phyloP scores from a whole-genome alignment of 23 tunicate genomes.

The Styela plicata region DNA sequence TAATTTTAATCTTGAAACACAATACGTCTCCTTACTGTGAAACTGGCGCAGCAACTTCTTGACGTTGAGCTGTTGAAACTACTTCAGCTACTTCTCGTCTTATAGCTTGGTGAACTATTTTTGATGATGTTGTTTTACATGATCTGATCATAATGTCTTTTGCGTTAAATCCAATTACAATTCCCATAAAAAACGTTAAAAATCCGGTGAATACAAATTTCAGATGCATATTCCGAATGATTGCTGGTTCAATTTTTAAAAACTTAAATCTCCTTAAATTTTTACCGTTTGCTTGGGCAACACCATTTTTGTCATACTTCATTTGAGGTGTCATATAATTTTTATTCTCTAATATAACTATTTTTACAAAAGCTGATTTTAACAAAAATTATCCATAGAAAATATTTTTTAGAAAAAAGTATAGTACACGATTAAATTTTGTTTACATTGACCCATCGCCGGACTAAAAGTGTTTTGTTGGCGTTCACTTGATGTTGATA shows the following conservation, averaged over 20 bases:
- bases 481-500: too few relatives aligned
- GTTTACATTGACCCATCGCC: too few relatives aligned
- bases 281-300: neutral
- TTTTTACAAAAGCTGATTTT: too few relatives aligned
- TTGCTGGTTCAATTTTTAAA: conserved; percentile 7
- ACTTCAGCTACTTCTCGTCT: neutral
- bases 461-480: too few relatives aligned
- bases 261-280: conserved; percentile 8
- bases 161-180: conserved; percentile 44
- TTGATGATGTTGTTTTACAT: neutral
- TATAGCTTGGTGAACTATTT: neutral
- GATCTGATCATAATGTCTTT: conserved; percentile 34
- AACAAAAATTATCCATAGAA: too few relatives aligned
- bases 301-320: neutral
- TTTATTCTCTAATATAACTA: neutral
- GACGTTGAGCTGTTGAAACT: too few relatives aligned
- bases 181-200: conserved; percentile 26
- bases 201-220: conserved; percentile 6
- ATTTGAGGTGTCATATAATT: neutral
- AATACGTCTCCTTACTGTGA: too few relatives aligned
- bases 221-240: neutral
- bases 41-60: too few relatives aligned
- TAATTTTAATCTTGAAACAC: too few relatives aligned
- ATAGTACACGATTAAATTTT: too few relatives aligned
- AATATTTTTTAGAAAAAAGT: too few relatives aligned